Base-by-base conservation (phyloP, 2,113 vertebrate species). In the Gymnocephalus cernua region DNA sequence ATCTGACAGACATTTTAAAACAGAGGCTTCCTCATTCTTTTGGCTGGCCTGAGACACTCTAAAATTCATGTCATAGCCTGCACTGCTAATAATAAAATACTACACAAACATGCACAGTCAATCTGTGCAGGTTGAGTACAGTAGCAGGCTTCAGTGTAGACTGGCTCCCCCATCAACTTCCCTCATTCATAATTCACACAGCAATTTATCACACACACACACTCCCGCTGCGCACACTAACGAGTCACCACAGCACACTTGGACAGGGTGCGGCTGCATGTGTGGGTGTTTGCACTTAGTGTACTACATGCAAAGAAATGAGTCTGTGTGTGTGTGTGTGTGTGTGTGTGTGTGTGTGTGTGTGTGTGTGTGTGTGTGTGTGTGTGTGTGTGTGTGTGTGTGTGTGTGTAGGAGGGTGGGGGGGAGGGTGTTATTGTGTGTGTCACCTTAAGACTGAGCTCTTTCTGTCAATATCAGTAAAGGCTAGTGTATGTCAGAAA, bases 121-220 rank as follows among this genome's bases (percentile, higher is more conserved):
- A 66, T 72, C 47, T 1, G 0, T 80, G 75, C 74, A 57, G 23
- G 50, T 12, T 27, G 64, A 77, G 69, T 64, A 74, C 73, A 51
- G 83, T 16, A 65, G 64, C 69, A 57, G 68, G 73, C 76, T 79
- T 76, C 58, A 83, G 72, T 76, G 54, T 70, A 74, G 64, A 80
- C 79, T 9, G 70, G 47, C 82, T 63, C 69, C 83, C 64, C 71
- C 54, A 35, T 83, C 90, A 81, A 88, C 76, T 82, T 74, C 53
- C 80, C 80, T 93, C 89, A 92, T 94, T 92, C 89, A 94, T 93
- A 92, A 93, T 94, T 92, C 83, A 93, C 76, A 74, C 10, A 53
- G 63, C 68, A 84, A 90, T 89, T 91, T 91, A 92, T 93, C 85
- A 88, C 80, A 84, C 66, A 82, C 50, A 63, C 74, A 56, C 64